Percentiles rank a stretch among this genome's conserved stretches.
Conservation (phyloP, 53 echinoderm and acorn worm species). For the Arbacia lixula region DNA sequence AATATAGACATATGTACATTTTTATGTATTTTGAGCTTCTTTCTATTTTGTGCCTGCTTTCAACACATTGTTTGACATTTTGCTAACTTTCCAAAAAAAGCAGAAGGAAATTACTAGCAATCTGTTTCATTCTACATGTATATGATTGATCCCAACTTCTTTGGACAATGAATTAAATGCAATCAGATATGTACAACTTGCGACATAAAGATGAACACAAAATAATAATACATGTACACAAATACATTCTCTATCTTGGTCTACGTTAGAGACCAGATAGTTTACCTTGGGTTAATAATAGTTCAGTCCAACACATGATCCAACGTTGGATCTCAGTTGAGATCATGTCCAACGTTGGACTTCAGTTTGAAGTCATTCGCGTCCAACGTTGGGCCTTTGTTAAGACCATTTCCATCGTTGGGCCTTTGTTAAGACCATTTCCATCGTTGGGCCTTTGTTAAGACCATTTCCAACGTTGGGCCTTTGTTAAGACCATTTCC, state of each 20-base stretch:
- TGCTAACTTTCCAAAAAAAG: too few species aligned
- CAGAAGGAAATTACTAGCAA: too few species aligned
- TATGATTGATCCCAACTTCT: not conserved
- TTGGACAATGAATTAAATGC: constrained; percentile 1
- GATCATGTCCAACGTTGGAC: constrained; percentile 28
- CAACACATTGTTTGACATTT: too few species aligned
- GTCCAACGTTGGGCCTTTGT: constrained; percentile 1
- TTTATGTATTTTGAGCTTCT: too few species aligned
- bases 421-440: not conserved
- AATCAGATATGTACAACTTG: constrained; percentile 19
- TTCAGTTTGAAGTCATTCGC: not conserved
- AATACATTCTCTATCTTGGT: not conserved
- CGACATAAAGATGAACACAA: constrained; percentile 25
- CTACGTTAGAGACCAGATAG: constrained; percentile 24
- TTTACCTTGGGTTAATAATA: not conserved
- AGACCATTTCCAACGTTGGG: constrained; percentile 12
- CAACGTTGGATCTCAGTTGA: constrained; percentile 34
- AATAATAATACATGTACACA: too few species aligned
- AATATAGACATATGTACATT: too few species aligned
- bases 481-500: not conserved
- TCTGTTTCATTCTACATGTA: too few species aligned
- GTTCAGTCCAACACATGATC: not conserved
- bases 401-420: constrained; percentile 4
- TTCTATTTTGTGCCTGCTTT: too few species aligned
- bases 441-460: constrained; percentile 5